A percentile compares a stretch with the other conserved stretches of the same genome.
Conservation (phyloP, 1,140 invertebrate genomes). For the Tetramorium alpestre region DNA sequence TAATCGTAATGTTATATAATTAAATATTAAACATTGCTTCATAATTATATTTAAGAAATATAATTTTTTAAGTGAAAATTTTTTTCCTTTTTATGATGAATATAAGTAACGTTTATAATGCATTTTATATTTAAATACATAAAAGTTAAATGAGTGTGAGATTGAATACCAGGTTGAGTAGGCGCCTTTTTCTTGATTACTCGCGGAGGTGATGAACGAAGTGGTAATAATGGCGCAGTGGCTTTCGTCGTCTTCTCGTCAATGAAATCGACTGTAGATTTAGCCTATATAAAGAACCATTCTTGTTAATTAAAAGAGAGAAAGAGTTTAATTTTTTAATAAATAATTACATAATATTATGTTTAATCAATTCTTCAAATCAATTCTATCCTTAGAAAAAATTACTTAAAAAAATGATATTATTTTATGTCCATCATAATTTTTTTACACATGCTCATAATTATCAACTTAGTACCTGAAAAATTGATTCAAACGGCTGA, state of each 20-base stretch:
- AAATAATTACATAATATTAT: too few species aligned
- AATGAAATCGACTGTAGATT: constrained; percentile 63
- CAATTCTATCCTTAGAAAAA: too few species aligned
- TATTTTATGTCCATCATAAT: background rate
- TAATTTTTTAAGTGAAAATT: background rate
- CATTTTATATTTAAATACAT: background rate
- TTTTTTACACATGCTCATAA: background rate
- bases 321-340: too few species aligned
- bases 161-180: background rate
- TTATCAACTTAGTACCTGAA: constrained; percentile 38
- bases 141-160: background rate
- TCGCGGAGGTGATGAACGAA: constrained; percentile 57
- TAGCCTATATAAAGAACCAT: constrained; percentile 31
- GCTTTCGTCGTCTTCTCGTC: constrained; percentile 65
- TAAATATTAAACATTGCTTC: background rate
- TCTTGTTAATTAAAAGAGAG: background rate
- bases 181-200: constrained; percentile 67
- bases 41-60: background rate
- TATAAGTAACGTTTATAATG: background rate
- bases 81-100: background rate
- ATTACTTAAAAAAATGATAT: too few species aligned
- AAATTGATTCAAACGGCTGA: background rate
- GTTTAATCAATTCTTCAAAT: too few species aligned
- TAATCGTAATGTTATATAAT: background rate
- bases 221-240: constrained; percentile 35